A percentile compares a stretch with the other conserved stretches of the same genome.
phyloP scores from a whole-genome alignment of 1,140 invertebrate genomes.

The Platorchestia sp. region DNA sequence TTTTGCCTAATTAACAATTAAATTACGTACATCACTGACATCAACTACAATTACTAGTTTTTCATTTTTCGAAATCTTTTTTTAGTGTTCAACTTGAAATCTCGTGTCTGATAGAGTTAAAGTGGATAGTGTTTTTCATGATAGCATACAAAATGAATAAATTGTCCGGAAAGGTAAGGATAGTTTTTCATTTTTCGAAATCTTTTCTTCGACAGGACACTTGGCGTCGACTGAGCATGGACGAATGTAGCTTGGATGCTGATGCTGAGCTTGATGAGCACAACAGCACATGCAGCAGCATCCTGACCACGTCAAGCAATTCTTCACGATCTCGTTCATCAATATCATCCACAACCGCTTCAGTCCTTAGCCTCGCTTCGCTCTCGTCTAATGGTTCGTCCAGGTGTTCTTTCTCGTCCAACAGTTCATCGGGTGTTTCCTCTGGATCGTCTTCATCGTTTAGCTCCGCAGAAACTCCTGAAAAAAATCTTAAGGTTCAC shows the following conservation, averaged over 20 bases:
- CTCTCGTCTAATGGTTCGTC: conserved; percentile 25
- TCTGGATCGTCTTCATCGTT: conserved; percentile 11
- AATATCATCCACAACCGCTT: conserved; percentile 36
- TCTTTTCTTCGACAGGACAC: not conserved
- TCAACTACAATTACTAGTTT: not conserved
- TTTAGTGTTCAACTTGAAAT: not conserved
- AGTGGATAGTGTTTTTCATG: not conserved
- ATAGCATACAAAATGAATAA: not conserved
- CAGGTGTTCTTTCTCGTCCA: conserved; percentile 36
- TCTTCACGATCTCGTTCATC: conserved; percentile 43
- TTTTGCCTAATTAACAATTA: not conserved
- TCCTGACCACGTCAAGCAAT: conserved; percentile 24
- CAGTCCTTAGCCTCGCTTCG: conserved; percentile 13
- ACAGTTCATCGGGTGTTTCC: conserved; percentile 30
- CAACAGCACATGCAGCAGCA: conserved; percentile 42
- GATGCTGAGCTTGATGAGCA: conserved; percentile 23
- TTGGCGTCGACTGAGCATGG: conserved; percentile 27
- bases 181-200: not conserved
- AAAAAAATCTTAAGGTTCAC: conserved; percentile 10
- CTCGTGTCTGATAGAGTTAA: not conserved
- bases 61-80: not conserved
- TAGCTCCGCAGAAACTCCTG: conserved; percentile 13
- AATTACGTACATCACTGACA: not conserved
- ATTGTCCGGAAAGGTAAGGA: not conserved
- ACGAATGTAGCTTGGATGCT: conserved; percentile 32